phyloP scores from a whole-genome alignment of 2,113 vertebrate genomes.

The Petrocephalus microphthalmus region DNA sequence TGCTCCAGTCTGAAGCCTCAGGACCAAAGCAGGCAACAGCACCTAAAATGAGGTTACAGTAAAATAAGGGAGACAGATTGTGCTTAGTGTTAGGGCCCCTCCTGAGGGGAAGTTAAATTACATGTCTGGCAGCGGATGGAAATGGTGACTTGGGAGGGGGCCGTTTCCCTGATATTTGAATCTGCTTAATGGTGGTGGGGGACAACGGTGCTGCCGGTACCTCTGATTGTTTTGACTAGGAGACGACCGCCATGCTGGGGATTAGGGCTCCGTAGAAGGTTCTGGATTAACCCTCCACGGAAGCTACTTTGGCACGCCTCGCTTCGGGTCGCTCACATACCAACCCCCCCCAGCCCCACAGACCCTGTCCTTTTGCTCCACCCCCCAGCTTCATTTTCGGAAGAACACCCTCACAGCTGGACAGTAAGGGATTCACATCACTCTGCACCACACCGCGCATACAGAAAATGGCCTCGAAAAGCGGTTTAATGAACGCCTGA shows the following conservation, averaged over 20 bases:
- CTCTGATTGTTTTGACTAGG: constrained; percentile 20
- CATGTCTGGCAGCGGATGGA: neutral
- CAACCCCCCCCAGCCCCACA: neutral
- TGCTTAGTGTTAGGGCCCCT: neutral
- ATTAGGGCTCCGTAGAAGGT: neutral
- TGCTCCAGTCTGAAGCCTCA: neutral
- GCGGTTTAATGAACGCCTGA: neutral
- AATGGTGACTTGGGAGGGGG: neutral
- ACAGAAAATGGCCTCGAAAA: neutral
- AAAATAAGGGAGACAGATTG: neutral
- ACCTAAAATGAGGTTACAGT: neutral
- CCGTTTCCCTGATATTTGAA: neutral
- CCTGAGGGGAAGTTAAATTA: neutral
- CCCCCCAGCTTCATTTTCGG: neutral
- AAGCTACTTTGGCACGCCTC: neutral
- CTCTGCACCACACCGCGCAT: neutral
- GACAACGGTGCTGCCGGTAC: neutral
- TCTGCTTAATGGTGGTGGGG: neutral
- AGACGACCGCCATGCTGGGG: neutral
- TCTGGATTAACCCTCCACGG: neutral
- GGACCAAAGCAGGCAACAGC: neutral
- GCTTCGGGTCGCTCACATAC: neutral
- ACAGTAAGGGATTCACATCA: neutral
- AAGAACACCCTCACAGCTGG: neutral
- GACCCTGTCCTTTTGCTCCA: neutral